Conservation (phyloP, 2,888 invertebrate species). For the Lasius fuliginosus region DNA sequence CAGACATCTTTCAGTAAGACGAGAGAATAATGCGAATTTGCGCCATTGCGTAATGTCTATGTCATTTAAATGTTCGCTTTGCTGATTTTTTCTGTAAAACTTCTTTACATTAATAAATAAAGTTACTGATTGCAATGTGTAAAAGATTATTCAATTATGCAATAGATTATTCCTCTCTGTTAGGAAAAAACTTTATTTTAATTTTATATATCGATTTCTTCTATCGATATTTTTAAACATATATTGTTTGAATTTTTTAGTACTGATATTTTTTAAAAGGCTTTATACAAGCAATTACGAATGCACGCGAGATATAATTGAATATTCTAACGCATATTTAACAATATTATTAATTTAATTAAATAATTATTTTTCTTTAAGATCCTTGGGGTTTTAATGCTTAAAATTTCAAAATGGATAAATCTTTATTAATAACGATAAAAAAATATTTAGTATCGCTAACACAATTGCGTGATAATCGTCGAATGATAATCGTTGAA, state of each 20-base stretch:
- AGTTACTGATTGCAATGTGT: slow-evolving; percentile 5
- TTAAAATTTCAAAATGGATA: not conserved
- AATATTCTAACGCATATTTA: not conserved
- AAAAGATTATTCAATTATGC: slow-evolving; percentile 15
- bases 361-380: not conserved
- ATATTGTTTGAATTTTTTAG: not conserved
- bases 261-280: not conserved
- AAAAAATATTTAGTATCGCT: not conserved
- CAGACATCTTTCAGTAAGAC: not conserved
- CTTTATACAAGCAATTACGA: not conserved
- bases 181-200: not conserved
- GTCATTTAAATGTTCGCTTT: not conserved
- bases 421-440: slow-evolving; percentile 12
- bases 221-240: not conserved
- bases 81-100: slow-evolving; percentile 28
- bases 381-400: not conserved
- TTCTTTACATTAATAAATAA: slow-evolving; percentile 20
- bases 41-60: slow-evolving; percentile 6
- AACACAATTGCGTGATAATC: not conserved
- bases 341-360: not conserved
- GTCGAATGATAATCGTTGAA: not conserved
- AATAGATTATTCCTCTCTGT: slow-evolving; percentile 6
- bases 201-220: not conserved
- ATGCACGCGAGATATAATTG: not conserved
- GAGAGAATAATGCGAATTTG: not conserved